Percentiles rank a stretch among this genome's conserved stretches.
phyloP scores from a whole-genome alignment of 1,140 invertebrate genomes.

The Campodea augens region DNA sequence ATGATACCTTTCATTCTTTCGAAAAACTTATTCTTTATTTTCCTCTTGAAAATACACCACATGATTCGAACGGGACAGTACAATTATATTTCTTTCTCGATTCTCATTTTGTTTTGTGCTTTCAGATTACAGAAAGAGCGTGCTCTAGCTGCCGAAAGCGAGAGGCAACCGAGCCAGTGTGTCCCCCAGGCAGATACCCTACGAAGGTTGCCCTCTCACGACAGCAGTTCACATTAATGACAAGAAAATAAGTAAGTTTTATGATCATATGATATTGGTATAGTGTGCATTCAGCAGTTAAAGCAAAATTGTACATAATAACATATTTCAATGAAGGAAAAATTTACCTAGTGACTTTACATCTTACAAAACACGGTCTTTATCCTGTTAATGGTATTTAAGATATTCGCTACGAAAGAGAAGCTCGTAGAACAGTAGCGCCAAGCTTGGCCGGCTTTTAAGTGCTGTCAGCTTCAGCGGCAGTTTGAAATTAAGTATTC shows the following conservation, averaged over 20 bases:
- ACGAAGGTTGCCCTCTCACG: constrained; percentile 15
- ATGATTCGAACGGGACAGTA: too few species aligned
- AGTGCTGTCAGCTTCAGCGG: too few species aligned
- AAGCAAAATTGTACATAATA: background rate
- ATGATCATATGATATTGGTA: background rate
- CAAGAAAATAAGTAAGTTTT: constrained; percentile 1
- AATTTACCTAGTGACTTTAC: background rate
- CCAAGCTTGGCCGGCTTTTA: too few species aligned
- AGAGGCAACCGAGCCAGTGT: constrained; percentile 20
- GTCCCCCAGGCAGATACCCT: constrained; percentile 14
- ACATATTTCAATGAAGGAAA: constrained; percentile 2
- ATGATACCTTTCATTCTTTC: too few species aligned
- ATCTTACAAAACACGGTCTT: background rate
- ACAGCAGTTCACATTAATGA: background rate
- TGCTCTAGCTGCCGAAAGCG: constrained; percentile 28
- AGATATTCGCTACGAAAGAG: too few species aligned
- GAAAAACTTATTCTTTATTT: too few species aligned
- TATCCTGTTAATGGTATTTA: background rate
- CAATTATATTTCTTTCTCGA: background rate
- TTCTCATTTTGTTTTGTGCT: constrained; percentile 7
- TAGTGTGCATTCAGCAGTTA: background rate
- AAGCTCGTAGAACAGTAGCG: too few species aligned
- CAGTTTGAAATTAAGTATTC: too few species aligned
- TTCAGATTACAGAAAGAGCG: constrained; percentile 30
- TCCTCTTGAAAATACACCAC: too few species aligned